Evolutionary conservation across 2,113 vertebrate species (phyloP).

Genomic region (Naja naja): DNA sequence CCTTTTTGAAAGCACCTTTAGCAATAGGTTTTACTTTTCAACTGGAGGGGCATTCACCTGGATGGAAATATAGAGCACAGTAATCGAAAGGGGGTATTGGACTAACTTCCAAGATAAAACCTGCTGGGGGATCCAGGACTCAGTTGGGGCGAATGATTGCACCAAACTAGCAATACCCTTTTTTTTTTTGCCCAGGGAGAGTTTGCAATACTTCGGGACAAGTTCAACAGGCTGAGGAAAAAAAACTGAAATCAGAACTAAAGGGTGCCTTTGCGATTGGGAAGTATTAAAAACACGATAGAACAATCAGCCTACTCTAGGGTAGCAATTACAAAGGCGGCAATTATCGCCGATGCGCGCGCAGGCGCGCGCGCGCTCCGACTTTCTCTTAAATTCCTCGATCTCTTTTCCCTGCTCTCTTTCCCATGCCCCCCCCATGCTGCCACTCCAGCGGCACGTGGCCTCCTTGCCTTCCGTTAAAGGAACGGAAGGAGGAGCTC

Average conservation of each 20-base stretch:
- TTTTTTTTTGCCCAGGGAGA: too few relatives aligned
- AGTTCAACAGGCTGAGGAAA: too few relatives aligned
- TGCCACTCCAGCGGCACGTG: slow-evolving; percentile 7
- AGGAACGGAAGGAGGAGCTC: slow-evolving; percentile 3
- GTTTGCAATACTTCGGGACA: neutral
- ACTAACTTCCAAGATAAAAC: neutral
- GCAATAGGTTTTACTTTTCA: neutral
- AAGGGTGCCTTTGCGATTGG: neutral
- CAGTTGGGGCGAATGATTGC: neutral
- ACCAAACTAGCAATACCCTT: neutral
- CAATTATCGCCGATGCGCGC: neutral
- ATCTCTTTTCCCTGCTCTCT: neutral
- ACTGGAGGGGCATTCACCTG: neutral
- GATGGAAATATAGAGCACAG: neutral
- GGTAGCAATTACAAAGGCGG: too few relatives aligned
- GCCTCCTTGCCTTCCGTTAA: slow-evolving; percentile 18
- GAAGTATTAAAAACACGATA: neutral
- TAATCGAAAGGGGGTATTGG: neutral
- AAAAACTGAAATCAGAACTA: neutral
- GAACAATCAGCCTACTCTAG: too few relatives aligned
- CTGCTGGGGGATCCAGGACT: too few relatives aligned
- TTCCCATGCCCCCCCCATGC: accelerated
- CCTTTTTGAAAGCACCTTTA: neutral
- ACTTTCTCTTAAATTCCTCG: neutral
- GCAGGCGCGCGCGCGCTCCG: too few relatives aligned